These are phyloP conservation scores for Chirona hameri DNA, from an alignment of 2,888 invertebrate genomes.

Conservation along the genomic window DNA sequence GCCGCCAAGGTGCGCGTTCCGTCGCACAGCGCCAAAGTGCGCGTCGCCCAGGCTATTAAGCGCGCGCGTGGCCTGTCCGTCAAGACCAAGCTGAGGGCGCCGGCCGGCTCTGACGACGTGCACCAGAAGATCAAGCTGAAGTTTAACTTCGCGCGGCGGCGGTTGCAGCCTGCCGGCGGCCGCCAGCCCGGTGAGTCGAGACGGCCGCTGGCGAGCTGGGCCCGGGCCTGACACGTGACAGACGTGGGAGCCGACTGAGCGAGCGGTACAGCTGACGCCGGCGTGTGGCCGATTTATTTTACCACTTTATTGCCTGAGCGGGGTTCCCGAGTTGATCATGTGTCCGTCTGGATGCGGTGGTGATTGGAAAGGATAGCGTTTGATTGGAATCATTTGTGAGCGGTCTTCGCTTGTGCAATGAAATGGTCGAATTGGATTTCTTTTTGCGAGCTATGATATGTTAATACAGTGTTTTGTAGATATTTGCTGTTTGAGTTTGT, in stretches of 20 bases:
- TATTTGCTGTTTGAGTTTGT: too few species aligned
- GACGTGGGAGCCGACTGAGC: neutral
- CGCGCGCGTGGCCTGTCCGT: neutral
- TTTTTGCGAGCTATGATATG: too few species aligned
- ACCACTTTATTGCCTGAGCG: neutral
- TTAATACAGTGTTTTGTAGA: too few species aligned
- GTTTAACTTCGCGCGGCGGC: neutral
- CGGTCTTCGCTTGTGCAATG: too few species aligned
- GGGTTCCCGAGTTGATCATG: too few species aligned
- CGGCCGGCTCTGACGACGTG: neutral
- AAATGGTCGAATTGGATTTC: too few species aligned
- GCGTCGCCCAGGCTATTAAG: neutral
- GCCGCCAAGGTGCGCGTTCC: neutral
- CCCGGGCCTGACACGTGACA: neutral
- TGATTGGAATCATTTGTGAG: too few species aligned
- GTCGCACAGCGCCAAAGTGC: neutral
- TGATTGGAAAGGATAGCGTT: too few species aligned
- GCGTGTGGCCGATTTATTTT: neutral
- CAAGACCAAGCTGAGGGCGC: neutral
- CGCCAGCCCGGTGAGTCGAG: slow-evolving; percentile 2
- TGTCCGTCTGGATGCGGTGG: too few species aligned
- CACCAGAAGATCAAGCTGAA: slow-evolving; percentile 23
- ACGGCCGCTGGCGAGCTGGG: neutral
- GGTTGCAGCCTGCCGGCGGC: slow-evolving; percentile 4
- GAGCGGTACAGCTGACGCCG: neutral